Evolutionary conservation across 2,113 vertebrate species (phyloP).

Genomic region (Oreochromis niloticus): DNA sequence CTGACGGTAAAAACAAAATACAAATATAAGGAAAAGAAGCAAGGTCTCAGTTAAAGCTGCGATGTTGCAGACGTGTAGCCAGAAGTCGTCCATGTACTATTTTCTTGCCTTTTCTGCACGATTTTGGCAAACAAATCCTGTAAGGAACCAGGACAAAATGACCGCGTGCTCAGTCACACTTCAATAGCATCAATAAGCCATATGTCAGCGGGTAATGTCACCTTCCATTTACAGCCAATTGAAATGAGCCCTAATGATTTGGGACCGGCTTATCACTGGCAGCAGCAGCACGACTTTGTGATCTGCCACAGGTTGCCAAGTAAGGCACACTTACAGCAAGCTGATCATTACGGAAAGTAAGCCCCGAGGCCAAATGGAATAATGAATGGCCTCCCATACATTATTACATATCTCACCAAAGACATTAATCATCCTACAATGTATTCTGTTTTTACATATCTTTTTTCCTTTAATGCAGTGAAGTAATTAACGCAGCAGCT

Average conservation of each 20-base stretch:
- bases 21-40: background rate
- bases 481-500: constrained; percentile 11
- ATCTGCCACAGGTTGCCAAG: constrained; percentile 53
- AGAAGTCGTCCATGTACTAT: background rate
- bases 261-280: constrained; percentile 32
- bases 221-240: constrained; percentile 2
- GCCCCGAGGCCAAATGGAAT: constrained; percentile 35
- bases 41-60: background rate
- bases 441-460: background rate
- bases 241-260: constrained; percentile 24
- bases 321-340: constrained; percentile 19
- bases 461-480: background rate
- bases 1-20: background rate
- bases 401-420: constrained; percentile 34
- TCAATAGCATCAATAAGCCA: constrained; percentile 19
- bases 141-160: background rate
- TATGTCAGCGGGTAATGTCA: background rate
- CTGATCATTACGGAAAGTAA: constrained; percentile 49
- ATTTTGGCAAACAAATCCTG: background rate
- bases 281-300: background rate
- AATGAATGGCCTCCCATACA: constrained; percentile 32
- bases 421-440: constrained; percentile 11
- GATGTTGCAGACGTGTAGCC: background rate
- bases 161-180: constrained; percentile 2
- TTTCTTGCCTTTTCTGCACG: background rate